Conservation (phyloP, 2,888 invertebrate genomes). For the Pilophorus perplexus region DNA sequence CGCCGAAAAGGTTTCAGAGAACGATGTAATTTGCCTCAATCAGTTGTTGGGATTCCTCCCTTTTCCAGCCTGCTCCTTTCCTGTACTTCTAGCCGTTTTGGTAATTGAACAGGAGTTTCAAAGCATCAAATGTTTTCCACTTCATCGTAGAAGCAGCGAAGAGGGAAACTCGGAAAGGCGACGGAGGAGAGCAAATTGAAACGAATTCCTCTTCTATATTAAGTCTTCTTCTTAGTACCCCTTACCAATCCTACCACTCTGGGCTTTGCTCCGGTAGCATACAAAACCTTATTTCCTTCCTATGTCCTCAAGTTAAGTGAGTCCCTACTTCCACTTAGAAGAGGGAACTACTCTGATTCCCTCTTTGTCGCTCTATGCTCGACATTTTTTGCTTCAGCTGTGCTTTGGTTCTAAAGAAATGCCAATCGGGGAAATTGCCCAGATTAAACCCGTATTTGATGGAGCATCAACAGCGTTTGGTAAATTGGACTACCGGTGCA, state of each 20-base stretch:
- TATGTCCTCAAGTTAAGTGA: neutral
- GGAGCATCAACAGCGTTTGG: too few species aligned
- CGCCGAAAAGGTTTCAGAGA: constrained; percentile 10
- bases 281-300: constrained; percentile 15
- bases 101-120: constrained; percentile 14
- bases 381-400: too few species aligned
- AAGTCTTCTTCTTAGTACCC: constrained; percentile 4
- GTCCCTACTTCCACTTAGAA: neutral
- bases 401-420: too few species aligned
- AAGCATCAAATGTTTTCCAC: constrained; percentile 7
- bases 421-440: too few species aligned
- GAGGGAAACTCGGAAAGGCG: neutral
- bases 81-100: constrained; percentile 7
- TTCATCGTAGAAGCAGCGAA: neutral
- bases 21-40: constrained; percentile 6
- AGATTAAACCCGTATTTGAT: too few species aligned
- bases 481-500: too few species aligned
- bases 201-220: constrained; percentile 19
- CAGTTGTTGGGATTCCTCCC: constrained; percentile 10
- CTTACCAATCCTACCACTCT: neutral
- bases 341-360: neutral
- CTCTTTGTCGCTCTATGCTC: neutral
- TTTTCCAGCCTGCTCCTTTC: neutral
- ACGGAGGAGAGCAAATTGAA: constrained; percentile 5
- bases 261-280: too few species aligned